These are phyloP conservation scores for Syrrhaptes paradoxus DNA, from an alignment of 2,113 vertebrate genomes.

Conservation along the genomic window DNA sequence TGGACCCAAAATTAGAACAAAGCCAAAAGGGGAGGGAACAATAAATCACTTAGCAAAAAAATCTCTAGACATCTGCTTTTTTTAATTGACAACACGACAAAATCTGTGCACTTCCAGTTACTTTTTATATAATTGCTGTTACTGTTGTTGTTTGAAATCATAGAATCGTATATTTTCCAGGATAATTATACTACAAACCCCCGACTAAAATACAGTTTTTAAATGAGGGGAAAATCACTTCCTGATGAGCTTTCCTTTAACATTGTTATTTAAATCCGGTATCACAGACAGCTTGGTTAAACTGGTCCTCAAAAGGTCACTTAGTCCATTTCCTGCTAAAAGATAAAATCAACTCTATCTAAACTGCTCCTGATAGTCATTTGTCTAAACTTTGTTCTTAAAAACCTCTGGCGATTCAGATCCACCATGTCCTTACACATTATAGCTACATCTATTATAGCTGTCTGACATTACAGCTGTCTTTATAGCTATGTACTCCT, in stretches of 20 bases:
- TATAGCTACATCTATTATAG: no score
- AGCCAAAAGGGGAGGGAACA: accelerated
- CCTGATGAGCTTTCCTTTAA: neutral
- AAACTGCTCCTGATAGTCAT: neutral
- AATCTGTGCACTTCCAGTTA: neutral
- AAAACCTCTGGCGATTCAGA: neutral
- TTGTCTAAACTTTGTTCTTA: neutral
- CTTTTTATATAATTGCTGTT: neutral
- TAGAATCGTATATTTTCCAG: neutral
- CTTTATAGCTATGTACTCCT: neutral
- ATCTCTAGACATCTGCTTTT: neutral
- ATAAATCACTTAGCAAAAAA: neutral
- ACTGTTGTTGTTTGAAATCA: neutral
- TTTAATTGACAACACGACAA: neutral
- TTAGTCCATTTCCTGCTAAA: neutral
- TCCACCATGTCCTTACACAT: neutral
- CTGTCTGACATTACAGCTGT: no score
- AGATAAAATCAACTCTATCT: neutral
- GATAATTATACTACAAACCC: neutral
- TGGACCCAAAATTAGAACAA: neutral
- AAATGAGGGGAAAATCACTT: neutral
- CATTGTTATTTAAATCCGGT: neutral
- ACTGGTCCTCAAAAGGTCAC: neutral
- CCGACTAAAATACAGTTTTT: neutral
- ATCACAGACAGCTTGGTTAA: neutral